Percentiles rank a stretch among this genome's conserved stretches.
Conservation (phyloP, 2,113 vertebrate genomes). For the Passer domesticus region DNA sequence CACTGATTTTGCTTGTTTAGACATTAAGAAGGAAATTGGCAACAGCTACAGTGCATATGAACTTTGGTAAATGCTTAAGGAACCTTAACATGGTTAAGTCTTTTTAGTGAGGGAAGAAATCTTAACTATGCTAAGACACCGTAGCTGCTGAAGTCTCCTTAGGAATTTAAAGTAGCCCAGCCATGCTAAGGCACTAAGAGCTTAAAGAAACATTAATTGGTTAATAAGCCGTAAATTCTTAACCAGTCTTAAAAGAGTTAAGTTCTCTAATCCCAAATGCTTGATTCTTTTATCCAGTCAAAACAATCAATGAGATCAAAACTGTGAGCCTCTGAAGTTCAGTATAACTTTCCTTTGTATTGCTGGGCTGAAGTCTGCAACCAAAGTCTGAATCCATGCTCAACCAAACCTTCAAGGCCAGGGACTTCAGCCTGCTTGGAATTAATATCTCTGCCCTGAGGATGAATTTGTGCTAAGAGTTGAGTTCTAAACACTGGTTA, state of each 20-base stretch:
- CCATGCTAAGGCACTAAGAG: background rate
- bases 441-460: background rate
- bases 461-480: background rate
- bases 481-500: background rate
- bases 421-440: background rate
- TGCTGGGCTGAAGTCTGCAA: background rate
- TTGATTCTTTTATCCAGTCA: constrained; percentile 16
- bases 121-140: background rate
- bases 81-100: background rate
- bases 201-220: constrained; percentile 32
- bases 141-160: background rate
- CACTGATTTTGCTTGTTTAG: background rate
- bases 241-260: background rate
- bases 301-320: constrained; percentile 1
- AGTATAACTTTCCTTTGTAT: background rate
- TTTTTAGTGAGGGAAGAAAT: constrained; percentile 18
- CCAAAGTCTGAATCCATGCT: background rate
- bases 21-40: background rate
- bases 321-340: background rate
- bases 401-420: background rate
- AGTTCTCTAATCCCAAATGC: background rate
- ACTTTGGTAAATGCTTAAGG: background rate
- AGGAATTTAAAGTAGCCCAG: background rate
- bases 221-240: constrained; percentile 23
- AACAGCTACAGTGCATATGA: background rate